Evolutionary conservation across 2,113 vertebrate species (phyloP), one percentile per base, ranked within the genome.

Genomic region (Rissa tridactyla): DNA sequence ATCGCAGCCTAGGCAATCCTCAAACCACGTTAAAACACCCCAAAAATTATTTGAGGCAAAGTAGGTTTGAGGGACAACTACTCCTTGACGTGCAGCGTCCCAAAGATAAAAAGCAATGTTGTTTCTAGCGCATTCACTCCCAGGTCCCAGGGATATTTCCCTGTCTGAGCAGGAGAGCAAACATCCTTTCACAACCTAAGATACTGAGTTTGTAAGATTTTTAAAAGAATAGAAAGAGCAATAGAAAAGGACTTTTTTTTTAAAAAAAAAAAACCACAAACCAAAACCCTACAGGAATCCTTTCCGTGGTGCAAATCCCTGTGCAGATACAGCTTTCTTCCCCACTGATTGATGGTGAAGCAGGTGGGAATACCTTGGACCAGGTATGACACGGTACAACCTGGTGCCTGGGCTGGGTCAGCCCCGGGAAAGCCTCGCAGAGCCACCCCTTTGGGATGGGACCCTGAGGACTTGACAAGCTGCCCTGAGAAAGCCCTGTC

Each of bases 391-490:
- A 0, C 9, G 29, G 58, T 34, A 64, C 18, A 69, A 8, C 21
- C 69, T 13, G 64, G 32, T 47, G 15, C 7, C 26, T 34, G n/a
- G 51, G 46, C 51, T 47, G 30, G 16, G 19, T 73, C 52, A 70
- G 32, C 49, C 54, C 29, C 27, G 26, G 22, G 44, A 82, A 78
- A 84, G 22, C 44, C 16, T 29, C 0, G 0, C 55, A 70, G 42
- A 71, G 25, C 11, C 46, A 44, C 5, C 70, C 21, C 34, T 86
- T 82, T 68, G 42, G 38, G 47, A 62, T 34, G 12, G 30, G 57
- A 66, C 23, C 8, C 27, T 0, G 0, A 65, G 27, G 30, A 82
- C 65, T 19, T 1, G 3, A 78, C 1, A 8, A 81, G 44, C 17
- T 60, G 32, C 40, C 54, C 55, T 14, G 13, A 82, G 66, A 54